Evolutionary conservation across 2,797 vertebrate species (phyloP).

Genomic region (Sebastes itinus): DNA sequence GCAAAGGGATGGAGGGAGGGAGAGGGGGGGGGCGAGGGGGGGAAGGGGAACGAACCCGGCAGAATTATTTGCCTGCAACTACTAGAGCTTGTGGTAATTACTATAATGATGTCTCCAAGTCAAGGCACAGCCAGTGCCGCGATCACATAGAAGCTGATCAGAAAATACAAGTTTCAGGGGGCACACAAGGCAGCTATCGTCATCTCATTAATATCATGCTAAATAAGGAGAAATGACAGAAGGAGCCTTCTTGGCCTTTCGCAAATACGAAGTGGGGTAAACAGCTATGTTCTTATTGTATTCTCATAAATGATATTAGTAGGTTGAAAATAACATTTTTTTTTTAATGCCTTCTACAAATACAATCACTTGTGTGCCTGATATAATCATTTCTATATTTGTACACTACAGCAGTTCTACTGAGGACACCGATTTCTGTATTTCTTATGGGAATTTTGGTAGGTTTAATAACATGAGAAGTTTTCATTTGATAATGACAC

Average conservation of each 20-base stretch:
- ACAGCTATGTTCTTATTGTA: slow-evolving; percentile 1
- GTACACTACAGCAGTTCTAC: background rate
- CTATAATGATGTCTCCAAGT: slow-evolving; percentile 81
- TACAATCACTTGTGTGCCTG: background rate
- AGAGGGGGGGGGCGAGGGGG: too few relatives aligned
- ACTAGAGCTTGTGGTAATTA: slow-evolving; percentile 82
- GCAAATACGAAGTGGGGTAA: slow-evolving; percentile 26
- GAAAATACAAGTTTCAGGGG: slow-evolving; percentile 64
- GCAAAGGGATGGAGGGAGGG: background rate
- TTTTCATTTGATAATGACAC: background rate
- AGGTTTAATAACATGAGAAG: background rate
- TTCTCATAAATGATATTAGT: background rate
- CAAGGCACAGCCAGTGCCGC: slow-evolving; percentile 61
- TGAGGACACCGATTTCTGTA: background rate
- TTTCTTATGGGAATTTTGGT: background rate
- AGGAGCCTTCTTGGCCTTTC: background rate
- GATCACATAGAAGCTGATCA: slow-evolving; percentile 73
- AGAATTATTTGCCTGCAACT: slow-evolving; percentile 81
- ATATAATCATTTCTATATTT: background rate
- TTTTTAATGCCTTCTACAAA: background rate
- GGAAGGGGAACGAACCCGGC: slow-evolving; percentile 44
- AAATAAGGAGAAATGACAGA: slow-evolving; percentile 48
- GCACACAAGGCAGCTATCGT: slow-evolving; percentile 61
- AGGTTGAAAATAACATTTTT: background rate
- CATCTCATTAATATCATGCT: slow-evolving; percentile 63